Conservation (phyloP, 2,797 vertebrate genomes). For the Passerculus sandwichensis region DNA sequence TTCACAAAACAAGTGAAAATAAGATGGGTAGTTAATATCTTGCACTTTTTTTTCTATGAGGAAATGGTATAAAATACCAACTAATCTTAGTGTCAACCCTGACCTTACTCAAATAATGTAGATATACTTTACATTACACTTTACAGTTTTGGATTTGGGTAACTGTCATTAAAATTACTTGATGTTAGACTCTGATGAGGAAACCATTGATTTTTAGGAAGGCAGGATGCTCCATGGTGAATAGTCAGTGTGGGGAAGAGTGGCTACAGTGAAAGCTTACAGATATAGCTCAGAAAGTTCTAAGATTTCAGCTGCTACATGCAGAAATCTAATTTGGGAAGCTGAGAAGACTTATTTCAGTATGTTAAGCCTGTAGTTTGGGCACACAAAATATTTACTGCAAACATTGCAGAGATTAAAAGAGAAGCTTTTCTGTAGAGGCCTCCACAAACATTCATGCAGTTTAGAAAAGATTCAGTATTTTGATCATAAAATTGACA, state of each 20-base stretch:
- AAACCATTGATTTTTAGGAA: not conserved
- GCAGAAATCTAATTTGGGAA: not conserved
- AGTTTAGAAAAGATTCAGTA: not conserved
- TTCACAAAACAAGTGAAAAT: not conserved
- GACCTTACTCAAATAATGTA: not conserved
- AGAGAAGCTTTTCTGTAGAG: not conserved
- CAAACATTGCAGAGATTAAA: not conserved
- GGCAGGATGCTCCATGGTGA: not conserved
- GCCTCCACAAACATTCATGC: not conserved
- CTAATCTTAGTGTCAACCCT: not conserved
- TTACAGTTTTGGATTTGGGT: not conserved
- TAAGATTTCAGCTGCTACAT: not conserved
- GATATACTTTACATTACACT: not conserved
- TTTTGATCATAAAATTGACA: conserved; percentile 28
- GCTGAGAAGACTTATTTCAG: not conserved
- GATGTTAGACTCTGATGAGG: not conserved
- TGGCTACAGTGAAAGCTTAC: not conserved
- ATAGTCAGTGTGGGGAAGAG: not conserved
- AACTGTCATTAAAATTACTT: not conserved
- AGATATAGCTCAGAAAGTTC: not conserved
- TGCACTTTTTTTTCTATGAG: not conserved
- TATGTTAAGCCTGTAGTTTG: not conserved
- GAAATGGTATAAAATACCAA: not conserved
- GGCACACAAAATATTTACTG: not conserved
- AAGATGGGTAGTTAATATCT: not conserved